Percentiles rank a stretch among this genome's conserved stretches.
Evolutionary conservation across 2,888 invertebrate genomes (phyloP).

Genomic region (Callinectes sapidus): DNA sequence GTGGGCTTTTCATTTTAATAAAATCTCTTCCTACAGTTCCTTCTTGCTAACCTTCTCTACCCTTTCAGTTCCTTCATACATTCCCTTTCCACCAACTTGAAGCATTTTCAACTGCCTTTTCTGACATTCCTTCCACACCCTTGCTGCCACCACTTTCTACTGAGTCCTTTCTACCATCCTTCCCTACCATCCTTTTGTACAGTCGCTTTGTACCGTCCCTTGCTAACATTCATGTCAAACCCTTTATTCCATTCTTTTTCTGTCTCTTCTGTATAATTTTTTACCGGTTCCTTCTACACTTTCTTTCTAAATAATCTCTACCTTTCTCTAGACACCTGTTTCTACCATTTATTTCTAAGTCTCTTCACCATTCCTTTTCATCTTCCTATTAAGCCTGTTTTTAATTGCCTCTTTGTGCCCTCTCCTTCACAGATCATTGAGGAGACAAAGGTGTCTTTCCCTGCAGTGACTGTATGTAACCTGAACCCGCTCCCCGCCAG

Average conservation of each 20-base stretch:
- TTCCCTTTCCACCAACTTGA: too few species aligned
- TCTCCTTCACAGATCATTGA: conserved; percentile 31
- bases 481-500: conserved; percentile 63
- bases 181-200: not conserved
- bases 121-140: too few species aligned
- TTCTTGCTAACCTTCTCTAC: not conserved
- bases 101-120: too few species aligned
- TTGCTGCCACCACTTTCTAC: too few species aligned
- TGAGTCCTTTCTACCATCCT: not conserved
- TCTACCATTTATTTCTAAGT: not conserved
- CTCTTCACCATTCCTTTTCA: not conserved
- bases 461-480: conserved; percentile 67
- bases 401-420: not conserved
- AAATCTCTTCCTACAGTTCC: not conserved
- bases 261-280: not conserved
- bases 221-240: not conserved
- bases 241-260: not conserved
- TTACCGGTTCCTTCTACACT: not conserved
- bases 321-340: not conserved
- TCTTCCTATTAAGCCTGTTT: not conserved
- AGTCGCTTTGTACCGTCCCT: not conserved
- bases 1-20: too few species aligned
- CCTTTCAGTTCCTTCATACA: not conserved
- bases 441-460: conserved; percentile 52
- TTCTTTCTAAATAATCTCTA: too few species aligned